phyloP scores from a whole-genome alignment of 2,888 invertebrate species.

The Tipula confusa region DNA sequence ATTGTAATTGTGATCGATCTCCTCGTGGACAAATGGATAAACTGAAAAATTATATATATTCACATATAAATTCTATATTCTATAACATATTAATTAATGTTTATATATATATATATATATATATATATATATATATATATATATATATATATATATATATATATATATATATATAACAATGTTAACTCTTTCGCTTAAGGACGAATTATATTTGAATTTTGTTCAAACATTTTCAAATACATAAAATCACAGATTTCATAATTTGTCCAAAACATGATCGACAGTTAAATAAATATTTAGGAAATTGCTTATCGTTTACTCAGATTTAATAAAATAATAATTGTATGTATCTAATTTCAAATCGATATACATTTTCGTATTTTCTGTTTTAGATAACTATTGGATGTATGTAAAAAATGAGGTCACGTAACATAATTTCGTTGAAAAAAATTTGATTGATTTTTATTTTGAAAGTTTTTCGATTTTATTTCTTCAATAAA shows the following conservation, averaged over 20 bases:
- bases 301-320: neutral
- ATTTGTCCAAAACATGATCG: no score
- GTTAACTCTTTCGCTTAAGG: slow-evolving; percentile 13
- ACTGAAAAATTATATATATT: no score
- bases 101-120: no score
- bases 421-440: neutral
- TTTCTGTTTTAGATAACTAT: neutral
- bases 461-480: neutral
- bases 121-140: no score
- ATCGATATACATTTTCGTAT: neutral
- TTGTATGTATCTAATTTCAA: neutral
- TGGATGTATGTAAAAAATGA: neutral
- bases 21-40: slow-evolving; percentile 78
- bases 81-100: no score
- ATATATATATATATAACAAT: no score
- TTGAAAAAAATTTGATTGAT: neutral
- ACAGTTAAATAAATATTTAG: no score
- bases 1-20: slow-evolving; percentile 80
- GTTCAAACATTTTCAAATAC: neutral
- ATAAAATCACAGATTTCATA: neutral
- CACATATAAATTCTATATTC: no score
- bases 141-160: no score
- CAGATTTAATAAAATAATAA: neutral
- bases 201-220: neutral
- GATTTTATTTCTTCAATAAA: neutral